Evolutionary conservation across 2,113 vertebrate genomes (phyloP).

Genomic region (Equus przewalskii): DNA sequence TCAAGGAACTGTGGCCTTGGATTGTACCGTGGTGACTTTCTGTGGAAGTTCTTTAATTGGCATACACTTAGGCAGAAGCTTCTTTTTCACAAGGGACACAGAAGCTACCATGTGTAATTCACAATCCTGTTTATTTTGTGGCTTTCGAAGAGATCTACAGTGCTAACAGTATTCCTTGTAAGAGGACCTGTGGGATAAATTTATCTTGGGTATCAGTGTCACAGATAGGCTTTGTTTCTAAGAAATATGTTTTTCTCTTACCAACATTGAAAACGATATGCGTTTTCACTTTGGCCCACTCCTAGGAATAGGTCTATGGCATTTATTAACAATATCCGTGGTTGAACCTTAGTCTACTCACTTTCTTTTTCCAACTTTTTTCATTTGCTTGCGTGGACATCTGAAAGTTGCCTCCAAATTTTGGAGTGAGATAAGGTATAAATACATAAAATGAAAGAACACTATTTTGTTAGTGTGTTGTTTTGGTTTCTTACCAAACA

Average conservation of each 20-base stretch:
- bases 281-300: not conserved
- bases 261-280: not conserved
- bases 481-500: not conserved
- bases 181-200: not conserved
- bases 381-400: not conserved
- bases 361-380: not conserved
- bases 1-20: constrained; percentile 34
- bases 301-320: not conserved
- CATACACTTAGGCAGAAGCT: not conserved
- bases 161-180: not conserved
- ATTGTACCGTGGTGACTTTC: not conserved
- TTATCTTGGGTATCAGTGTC: not conserved
- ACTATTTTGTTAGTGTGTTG: not conserved
- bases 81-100: not conserved
- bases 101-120: not conserved
- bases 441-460: not conserved
- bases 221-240: constrained; percentile 1
- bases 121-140: not conserved
- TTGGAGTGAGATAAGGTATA: constrained; percentile 10
- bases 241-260: constrained; percentile 11
- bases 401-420: constrained; percentile 22
- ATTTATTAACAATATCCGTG: not conserved
- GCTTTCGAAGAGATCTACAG: constrained; percentile 27
- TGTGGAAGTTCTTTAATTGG: constrained; percentile 28
- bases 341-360: not conserved